Percentiles rank a stretch among this genome's conserved stretches.
Conservation (phyloP, 2,888 invertebrate species). For the Saturnia pavonia region DNA sequence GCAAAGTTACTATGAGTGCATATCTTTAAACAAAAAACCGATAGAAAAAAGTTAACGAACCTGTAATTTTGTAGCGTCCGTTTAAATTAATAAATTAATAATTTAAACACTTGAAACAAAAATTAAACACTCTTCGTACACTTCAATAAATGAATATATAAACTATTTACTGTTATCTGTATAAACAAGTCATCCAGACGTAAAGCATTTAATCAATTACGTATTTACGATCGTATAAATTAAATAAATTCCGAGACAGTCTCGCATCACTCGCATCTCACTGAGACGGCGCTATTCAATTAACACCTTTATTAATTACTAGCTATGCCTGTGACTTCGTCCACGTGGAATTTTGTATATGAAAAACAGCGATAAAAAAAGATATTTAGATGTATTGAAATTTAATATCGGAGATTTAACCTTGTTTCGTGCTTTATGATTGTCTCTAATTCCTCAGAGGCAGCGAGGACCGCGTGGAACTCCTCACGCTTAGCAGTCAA, state of each 20-base stretch:
- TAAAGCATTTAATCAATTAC: background rate
- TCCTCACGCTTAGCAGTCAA: too few species aligned
- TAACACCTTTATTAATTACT: background rate
- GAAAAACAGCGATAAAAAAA: too few species aligned
- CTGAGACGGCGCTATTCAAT: background rate
- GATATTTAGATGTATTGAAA: too few species aligned
- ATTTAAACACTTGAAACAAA: background rate
- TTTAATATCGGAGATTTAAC: too few species aligned
- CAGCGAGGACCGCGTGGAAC: too few species aligned
- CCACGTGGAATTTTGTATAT: too few species aligned
- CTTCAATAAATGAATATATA: background rate
- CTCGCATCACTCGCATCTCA: background rate
- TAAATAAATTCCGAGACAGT: background rate
- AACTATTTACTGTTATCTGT: background rate
- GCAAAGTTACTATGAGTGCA: background rate
- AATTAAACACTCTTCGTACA: background rate
- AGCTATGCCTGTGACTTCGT: too few species aligned
- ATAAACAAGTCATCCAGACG: background rate
- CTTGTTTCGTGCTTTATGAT: too few species aligned
- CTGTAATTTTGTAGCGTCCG: background rate
- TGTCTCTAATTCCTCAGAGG: too few species aligned
- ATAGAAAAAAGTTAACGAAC: background rate
- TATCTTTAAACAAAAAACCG: background rate
- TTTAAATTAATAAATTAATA: too few species aligned
- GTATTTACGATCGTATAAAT: background rate